Conservation (phyloP, 2,113 vertebrate genomes). For the Progne subis region DNA sequence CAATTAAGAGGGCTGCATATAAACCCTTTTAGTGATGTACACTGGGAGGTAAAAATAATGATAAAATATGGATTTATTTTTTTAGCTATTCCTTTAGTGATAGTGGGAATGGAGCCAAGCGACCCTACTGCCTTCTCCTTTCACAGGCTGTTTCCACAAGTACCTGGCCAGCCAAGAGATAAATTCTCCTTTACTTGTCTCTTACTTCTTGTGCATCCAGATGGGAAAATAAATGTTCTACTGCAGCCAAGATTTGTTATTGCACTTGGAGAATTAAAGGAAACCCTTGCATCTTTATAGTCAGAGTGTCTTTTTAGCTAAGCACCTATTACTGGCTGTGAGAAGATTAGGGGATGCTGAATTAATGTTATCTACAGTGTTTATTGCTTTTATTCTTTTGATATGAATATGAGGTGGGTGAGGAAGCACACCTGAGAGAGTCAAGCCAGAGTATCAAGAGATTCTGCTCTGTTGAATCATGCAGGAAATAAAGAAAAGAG, state of each 20-base stretch:
- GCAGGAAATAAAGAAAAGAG: neutral
- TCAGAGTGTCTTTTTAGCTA: neutral
- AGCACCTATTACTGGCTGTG: neutral
- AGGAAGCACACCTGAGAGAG: neutral
- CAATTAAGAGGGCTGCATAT: slow-evolving; percentile 66
- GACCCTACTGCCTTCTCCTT: neutral
- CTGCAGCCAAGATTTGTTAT: neutral
- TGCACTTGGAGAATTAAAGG: neutral
- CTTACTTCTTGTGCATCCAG: neutral
- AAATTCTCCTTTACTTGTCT: slow-evolving; percentile 12
- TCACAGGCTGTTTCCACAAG: slow-evolving; percentile 10
- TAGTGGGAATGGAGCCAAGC: neutral
- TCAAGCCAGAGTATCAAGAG: neutral
- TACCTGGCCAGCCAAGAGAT: neutral
- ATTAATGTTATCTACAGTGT: neutral
- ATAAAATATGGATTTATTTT: slow-evolving; percentile 59
- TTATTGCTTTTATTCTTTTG: neutral
- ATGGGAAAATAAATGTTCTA: neutral
- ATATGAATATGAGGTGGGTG: neutral
- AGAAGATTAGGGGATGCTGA: neutral
- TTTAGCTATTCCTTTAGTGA: slow-evolving; percentile 48
- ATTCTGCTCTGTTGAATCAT: neutral
- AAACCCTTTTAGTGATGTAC: slow-evolving; percentile 61
- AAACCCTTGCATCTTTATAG: neutral
- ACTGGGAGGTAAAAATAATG: slow-evolving; percentile 64